Percentiles rank a stretch among this genome's conserved stretches.
phyloP scores from a whole-genome alignment of 2,888 invertebrate genomes.

The Tuta absoluta region DNA sequence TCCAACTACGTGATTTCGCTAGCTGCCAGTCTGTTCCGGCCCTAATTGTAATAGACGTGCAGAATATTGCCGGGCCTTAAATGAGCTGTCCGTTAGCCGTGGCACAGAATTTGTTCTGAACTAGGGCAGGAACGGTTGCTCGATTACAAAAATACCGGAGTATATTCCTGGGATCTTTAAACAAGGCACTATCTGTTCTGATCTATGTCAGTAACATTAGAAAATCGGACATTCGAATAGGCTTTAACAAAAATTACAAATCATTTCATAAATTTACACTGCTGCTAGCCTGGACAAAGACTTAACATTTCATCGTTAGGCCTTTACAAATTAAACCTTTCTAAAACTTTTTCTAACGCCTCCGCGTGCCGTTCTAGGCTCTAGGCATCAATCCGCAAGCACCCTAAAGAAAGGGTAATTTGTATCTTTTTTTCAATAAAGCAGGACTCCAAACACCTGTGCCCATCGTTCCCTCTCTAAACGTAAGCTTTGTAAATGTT shows the following conservation, averaged over 20 bases:
- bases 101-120: not conserved
- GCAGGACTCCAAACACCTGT: conserved; percentile 63
- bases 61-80: conserved; percentile 9
- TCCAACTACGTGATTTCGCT: conserved; percentile 20
- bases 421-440: conserved; percentile 79
- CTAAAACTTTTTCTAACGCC: conserved; percentile 29
- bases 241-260: not conserved
- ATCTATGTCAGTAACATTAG: not conserved
- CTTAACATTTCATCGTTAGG: not conserved
- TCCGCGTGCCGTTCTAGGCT: conserved; percentile 32
- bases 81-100: conserved; percentile 8
- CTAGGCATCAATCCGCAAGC: conserved; percentile 61
- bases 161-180: not conserved
- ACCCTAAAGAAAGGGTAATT: conserved; percentile 70
- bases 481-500: conserved; percentile 76
- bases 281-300: not conserved
- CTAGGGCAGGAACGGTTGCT: not conserved
- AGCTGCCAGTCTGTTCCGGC: conserved; percentile 20
- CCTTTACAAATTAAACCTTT: conserved; percentile 3
- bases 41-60: conserved; percentile 21
- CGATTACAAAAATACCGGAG: not conserved
- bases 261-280: not conserved
- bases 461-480: conserved; percentile 63
- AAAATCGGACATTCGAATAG: not conserved
- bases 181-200: not conserved